Base-by-base conservation (phyloP, 2,797 vertebrate genomes). In the Sebastes diploproa region DNA sequence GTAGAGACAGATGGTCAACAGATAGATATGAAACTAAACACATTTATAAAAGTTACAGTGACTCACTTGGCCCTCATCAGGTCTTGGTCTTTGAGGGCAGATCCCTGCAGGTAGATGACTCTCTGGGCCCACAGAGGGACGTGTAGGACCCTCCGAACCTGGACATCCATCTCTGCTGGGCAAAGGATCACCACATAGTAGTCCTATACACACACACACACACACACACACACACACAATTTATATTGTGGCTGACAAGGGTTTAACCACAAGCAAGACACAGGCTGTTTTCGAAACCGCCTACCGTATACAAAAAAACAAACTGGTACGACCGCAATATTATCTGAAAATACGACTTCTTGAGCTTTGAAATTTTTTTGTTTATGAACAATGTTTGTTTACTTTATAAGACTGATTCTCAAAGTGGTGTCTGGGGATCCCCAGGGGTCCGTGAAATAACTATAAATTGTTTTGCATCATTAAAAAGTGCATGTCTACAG, bases 1-100 rank as follows among this genome's bases (percentile, higher is more conserved):
- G 9, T 58, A n/a, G 20, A 34, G 14, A 36, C 6, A 59, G 27
- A 78, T 6, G 9, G 59, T 29, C 5, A 16, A 72, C 20, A 42
- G 25, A 70, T 23, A 36, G 22, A 77, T 13, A 16, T 2, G 0
- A 25, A 63, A 32, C 2, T 52, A 56, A 66, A 42, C 2, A 18
- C 7, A 71, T n/a, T 9, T 18, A 32, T 52, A 11, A 76, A 55
- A 71, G 30, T 25, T 5, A 18, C 18, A 42, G 29, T 7, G 14
- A 94, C 96, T 95, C 91, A 97, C 96, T 97, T 97, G 84, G 96
- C 96, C 77, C 96, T 95, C 96, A 97, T 96, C 72, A 97, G 93
- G 89, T 97, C 96, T 76, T 97, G 96, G 89, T 97, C 96, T 90
- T 97, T 97, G 54, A 97, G 95, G 27, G 95, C 96, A 23, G 96